These are phyloP conservation scores for Montipora sp. DNA, from an alignment of 64 coral and sea anemone genomes.

Conservation along the genomic window DNA sequence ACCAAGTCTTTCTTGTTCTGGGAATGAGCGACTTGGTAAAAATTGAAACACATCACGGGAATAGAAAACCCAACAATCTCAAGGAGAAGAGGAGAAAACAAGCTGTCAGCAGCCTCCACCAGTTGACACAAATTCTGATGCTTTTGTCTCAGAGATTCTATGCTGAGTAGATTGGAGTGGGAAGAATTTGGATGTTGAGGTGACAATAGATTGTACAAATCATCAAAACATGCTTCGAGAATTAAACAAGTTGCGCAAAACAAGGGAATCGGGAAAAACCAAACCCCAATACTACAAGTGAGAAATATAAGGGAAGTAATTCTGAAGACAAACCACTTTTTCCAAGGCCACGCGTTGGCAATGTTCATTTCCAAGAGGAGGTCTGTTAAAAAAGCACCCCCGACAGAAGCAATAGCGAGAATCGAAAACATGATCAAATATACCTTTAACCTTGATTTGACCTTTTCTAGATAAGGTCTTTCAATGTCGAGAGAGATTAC, in stretches of 20 bases:
- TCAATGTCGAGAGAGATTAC: not conserved
- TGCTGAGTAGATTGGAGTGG: not conserved
- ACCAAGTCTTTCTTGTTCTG: not conserved
- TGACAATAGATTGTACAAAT: not conserved
- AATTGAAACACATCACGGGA: constrained; percentile 2
- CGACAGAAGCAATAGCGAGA: not conserved
- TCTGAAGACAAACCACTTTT: not conserved
- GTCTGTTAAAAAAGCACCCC: not conserved
- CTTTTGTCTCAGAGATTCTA: not conserved
- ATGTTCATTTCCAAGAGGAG: not conserved
- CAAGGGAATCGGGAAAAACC: not conserved
- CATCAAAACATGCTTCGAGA: not conserved
- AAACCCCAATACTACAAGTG: not conserved
- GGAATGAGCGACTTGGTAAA: not conserved
- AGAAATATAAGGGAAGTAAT: not conserved
- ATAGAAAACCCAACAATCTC: not conserved
- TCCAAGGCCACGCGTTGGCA: not conserved
- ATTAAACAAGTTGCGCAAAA: constrained; percentile 17
- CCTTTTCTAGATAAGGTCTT: not conserved
- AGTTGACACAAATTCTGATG: not conserved
- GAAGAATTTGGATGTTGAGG: not conserved
- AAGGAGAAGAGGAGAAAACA: constrained; percentile 1
- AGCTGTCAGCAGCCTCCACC: not conserved
- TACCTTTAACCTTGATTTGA: not conserved
- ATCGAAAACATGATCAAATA: not conserved